Base-by-base conservation (phyloP, 2,888 invertebrate genomes). In the Drosophila pegasa region DNA sequence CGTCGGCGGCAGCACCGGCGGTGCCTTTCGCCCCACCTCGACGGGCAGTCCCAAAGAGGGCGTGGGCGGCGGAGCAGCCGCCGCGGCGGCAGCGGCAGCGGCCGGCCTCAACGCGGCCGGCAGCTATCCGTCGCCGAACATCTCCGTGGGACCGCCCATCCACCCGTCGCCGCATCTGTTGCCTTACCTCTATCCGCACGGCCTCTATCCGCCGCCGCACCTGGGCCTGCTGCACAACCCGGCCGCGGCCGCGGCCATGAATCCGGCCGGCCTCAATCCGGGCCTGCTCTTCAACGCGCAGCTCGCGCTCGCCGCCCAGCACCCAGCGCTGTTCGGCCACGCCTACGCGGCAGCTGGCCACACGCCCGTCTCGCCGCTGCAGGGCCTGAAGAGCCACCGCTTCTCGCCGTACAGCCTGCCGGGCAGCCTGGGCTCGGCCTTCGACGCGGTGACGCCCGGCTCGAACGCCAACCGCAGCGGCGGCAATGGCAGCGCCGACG, bases 151-250 rank as follows among this genome's bases (percentile, higher is more conserved):
- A 54, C 98, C 98, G 40, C 98, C 98, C 47, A 96, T 98, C 48
- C 98, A 98, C 90, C 97, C 98, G 47, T 97, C 97, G 54, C 95
- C 97, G 35, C 96, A 95, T 92, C 94, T 97, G 90, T 93, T 98
- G 90, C 98, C 98, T 80, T 98, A 98, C 93, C 95, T 98, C 57
- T 98, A 98, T 92, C 97, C 97, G 35, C 96, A 95, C 52, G 97
- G 97, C 33, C 93, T 98, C 74, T 98, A 98, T 93, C 96, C 96
- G 79, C 95, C 95, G 90, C 96, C 96, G 60, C 96, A 95, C 60
- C 92, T 95, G 58, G 94, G 94, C 6, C 92, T 95, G 59, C 93
- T 94, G 18, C 93, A 94, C 51, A 95, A 94, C 91, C 93, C 92
- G 63, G 93, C 93, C 10, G 94, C 94, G 70, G 95, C 95, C 67